Evolutionary conservation across 1,140 invertebrate species (phyloP), one percentile per base, ranked within the genome.

Genomic region (Chironomus striatipennis): DNA sequence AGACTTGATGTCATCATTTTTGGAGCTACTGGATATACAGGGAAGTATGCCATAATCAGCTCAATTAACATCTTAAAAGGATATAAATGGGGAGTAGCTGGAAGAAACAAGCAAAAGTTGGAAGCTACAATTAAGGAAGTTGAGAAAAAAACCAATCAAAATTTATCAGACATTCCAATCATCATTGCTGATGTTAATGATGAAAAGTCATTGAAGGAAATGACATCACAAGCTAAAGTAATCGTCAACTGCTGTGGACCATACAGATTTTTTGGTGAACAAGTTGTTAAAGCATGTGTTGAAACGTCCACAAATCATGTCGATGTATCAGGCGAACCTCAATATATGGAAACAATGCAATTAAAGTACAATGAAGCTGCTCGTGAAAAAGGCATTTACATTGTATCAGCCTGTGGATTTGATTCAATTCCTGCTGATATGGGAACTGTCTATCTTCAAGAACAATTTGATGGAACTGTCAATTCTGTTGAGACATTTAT

Each of bases 281-380:
- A 57, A 57, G 47, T 57, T 0, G 47, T 57, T 15, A 57, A 57
- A 4, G 47, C 47, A n/a, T 97, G 95, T 77, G 87, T 99, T 70
- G 88, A 90, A 74, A 87, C 87, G 73, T 87, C 87, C 76, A 90
- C 95, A 0, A 89, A 95, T 85, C 90, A 97, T 81, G 87, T 98
- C 7, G 97, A 99, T 84, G 90, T 98, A n/a, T 93, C 89, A 81
- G 96, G 93, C 12, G 96, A 98, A 83, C 91, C 94, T 1, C 81
- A 96, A 89, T 98, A 89, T 79, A 90, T 98, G 81, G 94, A 98
- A 83, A 84, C 78, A 21, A 93, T 97, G 85, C 92, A 95, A 80
- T 79, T 95, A 65, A 84, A 91, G 77, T 96, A 97, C 81, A 85
- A 93, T 78, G 84, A 90, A 74, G 81, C 85, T 73, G 96, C 97